Evolutionary conservation across 2,888 invertebrate genomes (phyloP).

Genomic region (Drosophila sordidapex): DNA sequence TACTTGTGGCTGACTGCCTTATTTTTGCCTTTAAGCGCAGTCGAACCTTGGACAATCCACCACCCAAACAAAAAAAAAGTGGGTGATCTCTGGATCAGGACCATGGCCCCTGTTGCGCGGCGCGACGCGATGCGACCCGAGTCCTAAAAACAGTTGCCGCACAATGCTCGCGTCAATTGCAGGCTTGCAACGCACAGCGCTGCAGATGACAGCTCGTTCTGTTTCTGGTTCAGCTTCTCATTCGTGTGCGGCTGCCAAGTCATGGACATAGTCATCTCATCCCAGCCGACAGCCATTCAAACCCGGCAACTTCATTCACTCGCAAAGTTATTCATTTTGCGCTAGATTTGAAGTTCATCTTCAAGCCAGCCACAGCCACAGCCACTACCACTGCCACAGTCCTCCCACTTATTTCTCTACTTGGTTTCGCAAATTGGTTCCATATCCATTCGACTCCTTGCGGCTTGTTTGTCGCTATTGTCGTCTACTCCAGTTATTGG

Average conservation of each 20-base stretch:
- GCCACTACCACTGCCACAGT: constrained; percentile 2
- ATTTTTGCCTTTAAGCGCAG: constrained; percentile 63
- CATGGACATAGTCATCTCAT: constrained; percentile 38
- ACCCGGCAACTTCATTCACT: constrained; percentile 43
- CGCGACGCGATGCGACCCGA: constrained; percentile 34
- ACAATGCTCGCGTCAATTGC: constrained; percentile 84
- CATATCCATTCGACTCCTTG: constrained; percentile 6
- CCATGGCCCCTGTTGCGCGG: constrained; percentile 68
- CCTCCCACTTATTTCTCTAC: constrained; percentile 2
- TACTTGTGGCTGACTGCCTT: constrained; percentile 62
- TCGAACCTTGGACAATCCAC: constrained; percentile 63
- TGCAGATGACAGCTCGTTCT: constrained; percentile 80
- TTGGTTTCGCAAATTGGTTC: constrained; percentile 67
- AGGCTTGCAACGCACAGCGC: constrained; percentile 68
- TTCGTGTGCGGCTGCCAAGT: constrained; percentile 37
- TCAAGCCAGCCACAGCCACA: constrained; percentile 23
- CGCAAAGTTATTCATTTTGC: constrained; percentile 69
- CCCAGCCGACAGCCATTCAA: constrained; percentile 32
- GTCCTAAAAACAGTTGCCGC: constrained; percentile 75
- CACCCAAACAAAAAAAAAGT: constrained; percentile 33
- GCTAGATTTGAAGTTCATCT: constrained; percentile 74
- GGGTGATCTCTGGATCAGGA: constrained; percentile 41
- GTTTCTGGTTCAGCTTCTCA: constrained; percentile 16
- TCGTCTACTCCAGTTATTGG: constrained; percentile 66
- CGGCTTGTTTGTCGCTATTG: constrained; percentile 47